These are phyloP conservation scores for Triplophysa dalaica DNA, from an alignment of 2,113 vertebrate genomes.

Conservation along the genomic window DNA sequence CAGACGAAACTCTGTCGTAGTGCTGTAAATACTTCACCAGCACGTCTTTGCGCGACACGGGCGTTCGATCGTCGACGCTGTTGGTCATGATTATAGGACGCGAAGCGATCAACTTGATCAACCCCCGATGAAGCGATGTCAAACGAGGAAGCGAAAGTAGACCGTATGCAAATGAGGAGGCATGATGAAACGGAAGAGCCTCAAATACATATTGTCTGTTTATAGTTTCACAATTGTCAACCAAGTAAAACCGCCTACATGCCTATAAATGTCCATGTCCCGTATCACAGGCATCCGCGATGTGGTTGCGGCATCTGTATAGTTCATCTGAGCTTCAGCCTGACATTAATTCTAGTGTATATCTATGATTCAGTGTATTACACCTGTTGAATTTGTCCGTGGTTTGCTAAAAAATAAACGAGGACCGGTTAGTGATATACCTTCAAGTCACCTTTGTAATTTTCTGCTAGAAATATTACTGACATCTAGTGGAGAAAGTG, in stretches of 20 bases:
- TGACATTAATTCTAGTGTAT: background rate
- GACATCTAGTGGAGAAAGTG: slow-evolving; percentile 18
- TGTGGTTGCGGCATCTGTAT: background rate
- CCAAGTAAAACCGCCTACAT: background rate
- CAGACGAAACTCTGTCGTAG: slow-evolving; percentile 48
- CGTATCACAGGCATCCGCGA: background rate
- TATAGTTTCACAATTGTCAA: background rate
- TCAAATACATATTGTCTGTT: background rate
- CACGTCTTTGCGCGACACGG: slow-evolving; percentile 45
- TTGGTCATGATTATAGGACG: slow-evolving; percentile 60
- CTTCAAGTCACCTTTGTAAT: slow-evolving; percentile 5
- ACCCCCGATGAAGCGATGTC: background rate
- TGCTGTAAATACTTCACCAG: slow-evolving; percentile 56
- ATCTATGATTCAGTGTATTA: background rate
- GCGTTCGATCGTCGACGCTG: slow-evolving; percentile 33
- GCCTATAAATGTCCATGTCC: slow-evolving; percentile 9
- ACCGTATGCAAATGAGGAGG: slow-evolving; percentile 21
- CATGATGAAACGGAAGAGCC: slow-evolving; percentile 7
- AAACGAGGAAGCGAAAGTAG: slow-evolving; percentile 56
- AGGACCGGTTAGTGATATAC: background rate
- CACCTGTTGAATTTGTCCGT: background rate
- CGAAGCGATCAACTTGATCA: slow-evolving; percentile 26
- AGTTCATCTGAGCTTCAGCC: background rate
- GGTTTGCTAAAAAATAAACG: background rate
- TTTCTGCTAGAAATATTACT: slow-evolving; percentile 6